Evolutionary conservation across 1,140 invertebrate genomes (phyloP).

Genomic region (Saccostrea glomerata): DNA sequence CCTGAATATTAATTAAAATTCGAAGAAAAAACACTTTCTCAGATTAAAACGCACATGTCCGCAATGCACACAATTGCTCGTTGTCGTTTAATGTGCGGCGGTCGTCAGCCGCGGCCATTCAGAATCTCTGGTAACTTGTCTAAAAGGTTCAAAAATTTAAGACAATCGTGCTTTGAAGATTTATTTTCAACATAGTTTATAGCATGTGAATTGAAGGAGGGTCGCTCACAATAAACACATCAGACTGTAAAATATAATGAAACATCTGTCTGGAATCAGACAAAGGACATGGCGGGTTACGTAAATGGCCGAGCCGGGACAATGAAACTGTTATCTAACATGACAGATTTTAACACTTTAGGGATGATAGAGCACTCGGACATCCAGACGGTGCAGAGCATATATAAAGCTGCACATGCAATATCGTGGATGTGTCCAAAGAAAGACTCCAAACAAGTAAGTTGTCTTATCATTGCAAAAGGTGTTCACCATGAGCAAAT

Average conservation of each 20-base stretch:
- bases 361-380: neutral
- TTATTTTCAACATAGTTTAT: neutral
- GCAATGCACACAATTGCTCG: neutral
- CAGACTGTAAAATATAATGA: conserved; percentile 20
- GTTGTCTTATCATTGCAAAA: neutral
- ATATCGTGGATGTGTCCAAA: neutral
- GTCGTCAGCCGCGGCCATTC: neutral
- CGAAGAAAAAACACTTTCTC: too few species aligned
- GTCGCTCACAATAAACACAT: neutral
- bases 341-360: neutral
- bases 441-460: conserved; percentile 4
- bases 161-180: conserved; percentile 10
- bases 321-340: conserved; percentile 32
- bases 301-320: conserved; percentile 6
- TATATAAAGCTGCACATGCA: conserved; percentile 20
- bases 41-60: neutral
- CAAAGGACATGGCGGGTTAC: neutral
- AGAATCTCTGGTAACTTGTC: neutral
- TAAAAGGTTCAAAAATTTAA: conserved; percentile 17
- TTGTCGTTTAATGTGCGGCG: neutral
- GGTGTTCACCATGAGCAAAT: neutral
- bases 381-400: neutral
- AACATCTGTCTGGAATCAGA: conserved; percentile 8
- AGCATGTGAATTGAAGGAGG: neutral
- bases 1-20: too few species aligned